phyloP scores from a whole-genome alignment of 2,113 vertebrate species.

The Microcebus tavaratra region DNA sequence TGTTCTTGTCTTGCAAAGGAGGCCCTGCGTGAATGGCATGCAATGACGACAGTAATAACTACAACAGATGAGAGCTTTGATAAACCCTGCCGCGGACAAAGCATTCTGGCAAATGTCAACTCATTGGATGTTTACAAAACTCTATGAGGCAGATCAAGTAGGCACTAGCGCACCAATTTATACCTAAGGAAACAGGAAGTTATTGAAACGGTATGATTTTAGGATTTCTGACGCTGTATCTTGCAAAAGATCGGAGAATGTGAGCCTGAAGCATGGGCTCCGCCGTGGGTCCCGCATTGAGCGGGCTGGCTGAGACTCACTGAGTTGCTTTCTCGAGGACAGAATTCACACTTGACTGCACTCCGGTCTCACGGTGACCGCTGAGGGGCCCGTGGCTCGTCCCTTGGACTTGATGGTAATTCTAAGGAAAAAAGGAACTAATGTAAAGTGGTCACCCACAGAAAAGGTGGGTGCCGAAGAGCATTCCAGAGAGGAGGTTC shows the following conservation, averaged over 20 bases:
- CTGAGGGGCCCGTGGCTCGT: neutral
- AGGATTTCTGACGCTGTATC: neutral
- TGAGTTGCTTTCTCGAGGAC: neutral
- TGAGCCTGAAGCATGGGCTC: accelerated
- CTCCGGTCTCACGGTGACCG: neutral
- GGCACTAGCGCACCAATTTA: neutral
- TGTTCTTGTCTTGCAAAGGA: neutral
- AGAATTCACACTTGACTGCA: neutral
- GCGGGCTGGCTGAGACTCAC: neutral
- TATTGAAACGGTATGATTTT: neutral
- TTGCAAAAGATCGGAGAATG: neutral
- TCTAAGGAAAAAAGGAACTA: neutral
- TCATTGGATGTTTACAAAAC: neutral
- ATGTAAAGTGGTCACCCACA: neutral
- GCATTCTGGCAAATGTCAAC: neutral
- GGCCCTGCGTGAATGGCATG: neutral
- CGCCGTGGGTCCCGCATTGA: neutral
- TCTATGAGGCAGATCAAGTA: neutral
- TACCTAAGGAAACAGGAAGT: neutral
- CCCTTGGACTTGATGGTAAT: neutral
- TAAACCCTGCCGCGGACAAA: neutral
- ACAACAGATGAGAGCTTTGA: neutral
- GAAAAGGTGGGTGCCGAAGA: neutral
- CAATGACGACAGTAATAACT: neutral
- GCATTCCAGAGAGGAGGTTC: neutral